A percentile compares a stretch with the other conserved stretches of the same genome.
These are phyloP conservation scores for Drosophila auraria DNA, from an alignment of 1,140 invertebrate genomes.

Conservation along the genomic window DNA sequence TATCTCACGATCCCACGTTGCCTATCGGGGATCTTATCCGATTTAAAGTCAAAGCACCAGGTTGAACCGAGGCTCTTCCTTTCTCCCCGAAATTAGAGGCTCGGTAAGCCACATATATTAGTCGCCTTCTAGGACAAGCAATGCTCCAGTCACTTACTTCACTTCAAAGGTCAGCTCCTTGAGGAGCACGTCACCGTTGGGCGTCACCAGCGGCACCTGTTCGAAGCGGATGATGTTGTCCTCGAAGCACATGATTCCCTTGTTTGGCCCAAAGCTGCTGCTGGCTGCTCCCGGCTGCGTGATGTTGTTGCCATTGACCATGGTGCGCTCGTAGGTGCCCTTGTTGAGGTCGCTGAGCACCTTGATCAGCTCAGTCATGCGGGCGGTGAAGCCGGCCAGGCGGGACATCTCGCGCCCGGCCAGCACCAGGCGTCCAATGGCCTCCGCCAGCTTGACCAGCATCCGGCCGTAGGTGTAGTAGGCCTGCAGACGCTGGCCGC, in stretches of 20 bases:
- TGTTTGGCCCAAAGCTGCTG: slow-evolving; percentile 87
- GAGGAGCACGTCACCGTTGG: slow-evolving; percentile 98
- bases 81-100: no score
- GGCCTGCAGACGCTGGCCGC: slow-evolving; percentile 90
- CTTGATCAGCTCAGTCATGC: slow-evolving; percentile 95
- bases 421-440: slow-evolving; percentile 96
- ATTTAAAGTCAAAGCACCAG: no score
- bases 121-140: not conserved
- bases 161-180: slow-evolving; percentile 96
- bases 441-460: slow-evolving; percentile 98
- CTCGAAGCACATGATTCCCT: slow-evolving; percentile 92
- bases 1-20: no score
- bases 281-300: slow-evolving; percentile 37
- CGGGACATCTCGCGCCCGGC: slow-evolving; percentile 97
- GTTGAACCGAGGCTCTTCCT: no score
- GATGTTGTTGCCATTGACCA: slow-evolving; percentile 88
- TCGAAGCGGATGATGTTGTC: slow-evolving; percentile 98
- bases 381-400: slow-evolving; percentile 95
- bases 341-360: slow-evolving; percentile 95
- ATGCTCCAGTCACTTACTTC: slow-evolving; percentile 83
- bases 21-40: no score
- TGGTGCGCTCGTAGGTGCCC: slow-evolving; percentile 94
- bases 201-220: slow-evolving; percentile 96
- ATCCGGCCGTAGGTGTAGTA: slow-evolving; percentile 99
- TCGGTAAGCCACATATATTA: not conserved